A percentile compares a stretch with the other conserved stretches of the same genome.
Evolutionary conservation across 2,113 vertebrate genomes (phyloP).

Genomic region (Pygoscelis antarcticus): DNA sequence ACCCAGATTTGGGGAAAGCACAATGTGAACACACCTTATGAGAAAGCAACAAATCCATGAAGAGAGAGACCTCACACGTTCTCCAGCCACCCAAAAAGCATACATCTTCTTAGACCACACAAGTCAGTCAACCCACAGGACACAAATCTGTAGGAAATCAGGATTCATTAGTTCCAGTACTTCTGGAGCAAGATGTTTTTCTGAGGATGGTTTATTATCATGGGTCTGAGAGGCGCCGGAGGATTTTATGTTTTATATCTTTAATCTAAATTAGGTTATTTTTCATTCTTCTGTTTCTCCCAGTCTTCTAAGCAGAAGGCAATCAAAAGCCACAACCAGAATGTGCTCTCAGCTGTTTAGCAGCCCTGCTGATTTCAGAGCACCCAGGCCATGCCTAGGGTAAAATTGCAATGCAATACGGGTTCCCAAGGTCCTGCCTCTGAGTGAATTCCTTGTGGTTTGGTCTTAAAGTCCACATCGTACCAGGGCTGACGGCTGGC

Average conservation of each 20-base stretch:
- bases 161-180: constrained; percentile 1
- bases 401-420: not conserved
- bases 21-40: not conserved
- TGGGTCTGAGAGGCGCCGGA: not conserved
- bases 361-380: not conserved
- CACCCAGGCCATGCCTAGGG: not conserved
- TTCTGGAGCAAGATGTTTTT: not conserved
- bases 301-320: not conserved
- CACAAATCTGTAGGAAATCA: constrained; percentile 25
- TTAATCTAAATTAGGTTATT: not conserved
- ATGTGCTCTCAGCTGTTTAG: not conserved
- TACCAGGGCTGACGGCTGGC: not conserved
- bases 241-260: not conserved
- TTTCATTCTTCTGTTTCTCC: not conserved
- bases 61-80: not conserved
- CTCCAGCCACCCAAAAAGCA: constrained; percentile 5
- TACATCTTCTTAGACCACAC: constrained; percentile 15
- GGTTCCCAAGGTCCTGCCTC: not conserved
- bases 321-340: not conserved
- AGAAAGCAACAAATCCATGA: not conserved
- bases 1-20: not conserved
- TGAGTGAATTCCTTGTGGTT: not conserved
- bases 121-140: constrained; percentile 9
- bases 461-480: not conserved
- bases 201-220: not conserved